Evolutionary conservation across 2,113 vertebrate genomes (phyloP).

Genomic region (Alaudala cheleensis): DNA sequence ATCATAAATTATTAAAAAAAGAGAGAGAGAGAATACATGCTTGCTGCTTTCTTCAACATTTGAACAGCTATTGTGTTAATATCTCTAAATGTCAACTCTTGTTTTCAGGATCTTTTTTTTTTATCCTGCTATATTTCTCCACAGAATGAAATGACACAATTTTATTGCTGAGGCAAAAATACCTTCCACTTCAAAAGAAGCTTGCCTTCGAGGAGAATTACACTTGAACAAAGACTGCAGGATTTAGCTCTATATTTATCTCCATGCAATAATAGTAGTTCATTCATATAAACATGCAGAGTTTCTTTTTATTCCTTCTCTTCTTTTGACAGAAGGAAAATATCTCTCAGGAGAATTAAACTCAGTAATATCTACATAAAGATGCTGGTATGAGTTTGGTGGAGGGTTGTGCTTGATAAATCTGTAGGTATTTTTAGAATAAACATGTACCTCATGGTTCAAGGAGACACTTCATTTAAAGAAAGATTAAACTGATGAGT

Average conservation of each 20-base stretch:
- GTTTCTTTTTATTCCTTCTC: neutral
- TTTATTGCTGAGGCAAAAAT: constrained; percentile 63
- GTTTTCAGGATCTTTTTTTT: constrained; percentile 22
- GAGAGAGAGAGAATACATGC: neutral
- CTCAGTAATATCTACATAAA: neutral
- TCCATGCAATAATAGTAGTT: neutral
- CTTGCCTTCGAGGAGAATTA: constrained; percentile 59
- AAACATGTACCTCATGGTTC: neutral
- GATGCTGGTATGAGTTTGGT: neutral
- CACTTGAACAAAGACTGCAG: constrained; percentile 29
- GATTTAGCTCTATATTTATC: constrained; percentile 45
- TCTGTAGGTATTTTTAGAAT: neutral
- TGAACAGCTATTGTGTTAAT: neutral
- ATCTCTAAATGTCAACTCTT: constrained; percentile 11
- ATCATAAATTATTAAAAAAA: neutral
- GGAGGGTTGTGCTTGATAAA: neutral
- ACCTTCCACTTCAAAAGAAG: constrained; percentile 58
- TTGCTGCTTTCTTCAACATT: neutral
- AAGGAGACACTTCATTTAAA: neutral
- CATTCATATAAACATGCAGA: constrained; percentile 9
- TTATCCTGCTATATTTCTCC: constrained; percentile 6
- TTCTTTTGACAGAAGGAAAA: constrained; percentile 1
- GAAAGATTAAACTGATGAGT: neutral
- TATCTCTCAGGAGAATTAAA: neutral
- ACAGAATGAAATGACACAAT: constrained; percentile 39